Percentiles rank a stretch among this genome's conserved stretches.
Conservation (phyloP, 2,797 vertebrate species). For the Ambastaia sidthimunki region DNA sequence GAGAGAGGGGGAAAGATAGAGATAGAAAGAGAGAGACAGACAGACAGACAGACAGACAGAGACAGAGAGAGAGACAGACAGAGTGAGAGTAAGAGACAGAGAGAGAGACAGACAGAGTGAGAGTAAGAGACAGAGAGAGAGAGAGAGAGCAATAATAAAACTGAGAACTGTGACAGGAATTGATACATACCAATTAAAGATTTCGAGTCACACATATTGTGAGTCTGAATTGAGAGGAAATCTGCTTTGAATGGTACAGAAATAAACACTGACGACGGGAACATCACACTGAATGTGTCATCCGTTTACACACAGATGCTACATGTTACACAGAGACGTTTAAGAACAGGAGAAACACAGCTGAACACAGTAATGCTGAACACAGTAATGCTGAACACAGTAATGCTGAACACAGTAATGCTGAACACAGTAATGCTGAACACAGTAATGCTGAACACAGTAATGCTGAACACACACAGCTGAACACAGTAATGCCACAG, state of each 20-base stretch:
- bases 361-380: neutral
- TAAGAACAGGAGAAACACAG: neutral
- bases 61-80: neutral
- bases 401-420: no score
- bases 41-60: no score
- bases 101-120: neutral
- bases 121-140: no score
- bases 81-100: neutral
- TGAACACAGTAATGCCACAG: conserved; percentile 47
- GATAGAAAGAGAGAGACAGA: neutral
- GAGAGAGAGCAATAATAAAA: conserved; percentile 1
- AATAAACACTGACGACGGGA: neutral
- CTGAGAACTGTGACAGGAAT: conserved; percentile 13
- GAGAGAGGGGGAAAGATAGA: neutral
- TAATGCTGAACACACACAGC: no score
- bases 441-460: no score
- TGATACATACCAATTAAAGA: conserved; percentile 27
- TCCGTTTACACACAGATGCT: neutral
- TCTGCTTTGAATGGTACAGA: neutral
- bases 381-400: no score
- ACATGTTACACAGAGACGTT: neutral
- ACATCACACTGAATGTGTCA: conserved; percentile 23
- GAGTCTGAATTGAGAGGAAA: conserved; percentile 1
- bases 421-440: no score
- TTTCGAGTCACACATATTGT: neutral